phyloP scores from a whole-genome alignment of 2,113 vertebrate genomes.

The Columba livia region DNA sequence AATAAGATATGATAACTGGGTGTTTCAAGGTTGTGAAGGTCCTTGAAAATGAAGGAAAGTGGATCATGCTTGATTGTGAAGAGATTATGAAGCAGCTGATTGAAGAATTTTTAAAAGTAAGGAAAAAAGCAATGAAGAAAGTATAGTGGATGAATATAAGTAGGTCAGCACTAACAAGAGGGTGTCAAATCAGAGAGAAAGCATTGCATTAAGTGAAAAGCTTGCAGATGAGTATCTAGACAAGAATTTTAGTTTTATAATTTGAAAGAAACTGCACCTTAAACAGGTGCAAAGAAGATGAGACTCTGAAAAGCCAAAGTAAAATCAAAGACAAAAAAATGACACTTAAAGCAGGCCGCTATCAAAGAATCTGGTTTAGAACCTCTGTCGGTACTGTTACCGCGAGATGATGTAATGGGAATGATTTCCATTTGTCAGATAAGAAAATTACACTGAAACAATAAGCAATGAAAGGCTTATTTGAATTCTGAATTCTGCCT shows the following conservation, averaged over 20 bases:
- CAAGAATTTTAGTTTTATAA: not conserved
- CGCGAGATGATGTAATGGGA: not conserved
- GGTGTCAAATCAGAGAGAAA: not conserved
- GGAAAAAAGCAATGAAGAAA: not conserved
- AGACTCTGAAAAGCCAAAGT: not conserved
- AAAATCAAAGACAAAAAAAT: not conserved
- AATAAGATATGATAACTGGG: not conserved
- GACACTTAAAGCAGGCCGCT: not conserved
- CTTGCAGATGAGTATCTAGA: not conserved
- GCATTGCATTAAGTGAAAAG: not conserved
- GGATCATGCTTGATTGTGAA: not conserved
- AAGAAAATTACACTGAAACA: not conserved
- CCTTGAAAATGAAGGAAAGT: constrained; percentile 8
- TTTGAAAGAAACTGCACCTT: not conserved
- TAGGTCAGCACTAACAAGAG: not conserved
- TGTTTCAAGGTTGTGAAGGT: not conserved
- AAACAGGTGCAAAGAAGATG: not conserved
- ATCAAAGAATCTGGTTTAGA: not conserved
- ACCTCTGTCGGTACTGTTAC: not conserved
- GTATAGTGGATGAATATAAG: not conserved
- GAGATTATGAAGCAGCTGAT: not conserved
- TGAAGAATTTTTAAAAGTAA: not conserved
- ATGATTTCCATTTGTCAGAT: not conserved
- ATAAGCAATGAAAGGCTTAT: not conserved
- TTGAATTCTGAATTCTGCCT: not conserved